phyloP scores from a whole-genome alignment of 2,113 vertebrate species.

The Oryzias celebensis region DNA sequence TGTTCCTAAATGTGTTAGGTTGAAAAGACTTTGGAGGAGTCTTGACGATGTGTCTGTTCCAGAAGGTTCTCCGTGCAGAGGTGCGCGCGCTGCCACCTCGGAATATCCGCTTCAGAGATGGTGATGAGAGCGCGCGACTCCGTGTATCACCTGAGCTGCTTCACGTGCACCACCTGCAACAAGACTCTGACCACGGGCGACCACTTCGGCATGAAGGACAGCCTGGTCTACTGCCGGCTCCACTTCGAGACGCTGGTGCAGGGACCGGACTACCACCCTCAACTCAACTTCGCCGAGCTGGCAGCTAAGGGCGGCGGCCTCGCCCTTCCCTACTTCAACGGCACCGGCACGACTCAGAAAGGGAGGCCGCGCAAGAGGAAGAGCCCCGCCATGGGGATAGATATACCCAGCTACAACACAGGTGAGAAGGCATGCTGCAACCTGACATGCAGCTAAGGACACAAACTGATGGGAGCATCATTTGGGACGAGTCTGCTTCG shows the following conservation, averaged over 20 bases:
- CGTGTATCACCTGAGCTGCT: constrained; percentile 99
- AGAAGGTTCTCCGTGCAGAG: constrained; percentile 99
- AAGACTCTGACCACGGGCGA: constrained; percentile 97
- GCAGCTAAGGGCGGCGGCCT: constrained; percentile 91
- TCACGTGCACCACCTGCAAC: constrained; percentile 98
- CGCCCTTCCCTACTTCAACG: constrained; percentile 93
- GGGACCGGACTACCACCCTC: constrained; percentile 87
- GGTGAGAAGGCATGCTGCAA: constrained; percentile 75
- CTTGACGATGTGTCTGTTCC: constrained; percentile 79
- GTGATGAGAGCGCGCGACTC: constrained; percentile 98
- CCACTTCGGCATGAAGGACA: constrained; percentile 99
- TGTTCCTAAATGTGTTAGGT: neutral
- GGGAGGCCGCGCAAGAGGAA: constrained; percentile 96
- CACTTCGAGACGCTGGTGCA: constrained; percentile 97
- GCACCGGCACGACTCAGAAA: constrained; percentile 93
- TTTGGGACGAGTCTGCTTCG: neutral
- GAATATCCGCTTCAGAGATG: constrained; percentile 98
- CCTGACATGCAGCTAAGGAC: neutral
- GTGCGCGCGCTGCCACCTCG: constrained; percentile 99
- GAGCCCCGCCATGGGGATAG: constrained; percentile 94
- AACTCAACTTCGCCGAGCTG: constrained; percentile 95
- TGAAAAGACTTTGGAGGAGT: constrained; percentile 18
- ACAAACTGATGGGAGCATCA: neutral
- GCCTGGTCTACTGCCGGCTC: constrained; percentile 94
- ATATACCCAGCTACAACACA: constrained; percentile 93